Conservation (phyloP, 2,888 invertebrate species). For the Prosopocoilus inquinatus region DNA sequence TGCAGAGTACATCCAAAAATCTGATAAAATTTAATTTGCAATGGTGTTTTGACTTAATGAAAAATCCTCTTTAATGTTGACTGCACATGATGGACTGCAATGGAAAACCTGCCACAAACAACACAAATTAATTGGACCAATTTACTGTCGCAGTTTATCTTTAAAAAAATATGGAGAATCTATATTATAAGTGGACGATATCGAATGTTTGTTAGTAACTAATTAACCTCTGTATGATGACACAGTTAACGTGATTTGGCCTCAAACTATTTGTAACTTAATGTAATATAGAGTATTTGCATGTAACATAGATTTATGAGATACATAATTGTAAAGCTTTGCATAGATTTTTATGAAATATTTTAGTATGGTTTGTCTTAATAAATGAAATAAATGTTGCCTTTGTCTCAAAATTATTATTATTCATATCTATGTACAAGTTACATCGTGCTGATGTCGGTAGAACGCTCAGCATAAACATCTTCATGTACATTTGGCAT, state of each 20-base stretch:
- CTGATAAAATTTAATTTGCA: too few species aligned
- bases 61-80: neutral
- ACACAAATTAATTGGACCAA: slow-evolving; percentile 47
- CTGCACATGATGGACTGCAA: slow-evolving; percentile 24
- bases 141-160: slow-evolving; percentile 15
- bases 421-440: slow-evolving; percentile 7
- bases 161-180: slow-evolving; percentile 1
- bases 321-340: slow-evolving; percentile 44
- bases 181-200: slow-evolving; percentile 2
- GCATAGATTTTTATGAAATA: slow-evolving; percentile 47
- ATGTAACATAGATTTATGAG: slow-evolving; percentile 43
- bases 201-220: slow-evolving; percentile 5
- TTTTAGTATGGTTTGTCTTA: slow-evolving; percentile 45
- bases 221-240: too few species aligned
- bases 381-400: slow-evolving; percentile 44
- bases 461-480: slow-evolving; percentile 20
- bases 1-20: too few species aligned
- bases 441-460: slow-evolving; percentile 4
- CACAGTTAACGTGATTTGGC: slow-evolving; percentile 44
- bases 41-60: too few species aligned
- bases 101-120: slow-evolving; percentile 41
- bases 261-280: slow-evolving; percentile 45
- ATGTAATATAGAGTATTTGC: slow-evolving; percentile 45
- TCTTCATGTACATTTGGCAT: slow-evolving; percentile 36
- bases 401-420: slow-evolving; percentile 41